Evolutionary conservation across 2,888 invertebrate species (phyloP).

Genomic region (Pandemis heparana): DNA sequence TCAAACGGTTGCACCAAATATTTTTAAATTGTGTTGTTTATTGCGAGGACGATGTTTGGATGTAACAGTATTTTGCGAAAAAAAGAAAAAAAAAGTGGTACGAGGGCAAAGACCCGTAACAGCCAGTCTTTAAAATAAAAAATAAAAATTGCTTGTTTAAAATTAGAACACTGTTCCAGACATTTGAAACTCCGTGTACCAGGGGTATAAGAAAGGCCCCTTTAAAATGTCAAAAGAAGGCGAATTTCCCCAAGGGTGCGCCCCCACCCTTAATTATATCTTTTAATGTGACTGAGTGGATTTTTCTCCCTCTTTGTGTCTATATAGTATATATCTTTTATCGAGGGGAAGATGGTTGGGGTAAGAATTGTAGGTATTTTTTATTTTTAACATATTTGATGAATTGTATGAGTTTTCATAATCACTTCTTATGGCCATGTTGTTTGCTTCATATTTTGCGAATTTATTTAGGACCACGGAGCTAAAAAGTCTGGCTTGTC

Average conservation of each 20-base stretch:
- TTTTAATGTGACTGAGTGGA: conserved; percentile 84
- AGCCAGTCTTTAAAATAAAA: too few species aligned
- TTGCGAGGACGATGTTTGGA: too few species aligned
- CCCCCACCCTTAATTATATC: conserved; percentile 83
- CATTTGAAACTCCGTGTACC: conserved; percentile 32
- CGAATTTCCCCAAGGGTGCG: conserved; percentile 76
- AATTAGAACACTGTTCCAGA: conserved; percentile 42
- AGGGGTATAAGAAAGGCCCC: conserved; percentile 77
- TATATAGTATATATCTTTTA: conserved; percentile 55
- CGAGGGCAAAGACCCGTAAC: too few species aligned
- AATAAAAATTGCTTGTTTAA: neutral
- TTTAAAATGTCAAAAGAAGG: conserved; percentile 85
- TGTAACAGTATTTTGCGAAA: too few species aligned
- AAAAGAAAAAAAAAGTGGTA: too few species aligned
- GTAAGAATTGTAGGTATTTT: conserved; percentile 35
- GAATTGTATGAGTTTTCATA: neutral
- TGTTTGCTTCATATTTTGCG: too few species aligned
- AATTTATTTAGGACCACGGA: too few species aligned
- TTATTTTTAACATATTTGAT: conserved; percentile 11
- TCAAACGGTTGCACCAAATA: too few species aligned
- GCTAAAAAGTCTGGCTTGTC: too few species aligned
- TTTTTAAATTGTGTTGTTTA: too few species aligned
- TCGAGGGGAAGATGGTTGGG: conserved; percentile 44
- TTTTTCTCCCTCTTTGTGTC: conserved; percentile 73
- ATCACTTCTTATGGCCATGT: too few species aligned